Base-by-base conservation (phyloP, 2,797 vertebrate species). In the Pipistrellus kuhlii region DNA sequence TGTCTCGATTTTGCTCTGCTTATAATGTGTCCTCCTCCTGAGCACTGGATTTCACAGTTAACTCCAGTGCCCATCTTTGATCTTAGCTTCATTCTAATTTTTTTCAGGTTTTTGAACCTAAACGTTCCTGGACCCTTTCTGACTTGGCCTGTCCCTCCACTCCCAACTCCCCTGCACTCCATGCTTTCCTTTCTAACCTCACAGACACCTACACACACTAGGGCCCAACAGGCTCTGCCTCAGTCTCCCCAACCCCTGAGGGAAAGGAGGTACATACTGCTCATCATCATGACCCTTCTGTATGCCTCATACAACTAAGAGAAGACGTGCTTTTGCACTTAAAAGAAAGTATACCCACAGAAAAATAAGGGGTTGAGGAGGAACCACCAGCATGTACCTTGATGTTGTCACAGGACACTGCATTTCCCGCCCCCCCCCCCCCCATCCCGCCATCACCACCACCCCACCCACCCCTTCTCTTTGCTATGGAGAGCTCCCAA, bases 191-290 rank as follows among this genome's bases (percentile, higher is more conserved):
- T 76, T 91, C 87, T 85, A 69, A 82, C 27, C 32, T 86, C 27
- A 69, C 11, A 83, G 75, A 57, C 41, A 38, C 8, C 17, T 8
- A 14, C 5, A 32, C 21, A 23, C 1, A 8, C 27, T 10, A 66
- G 35, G 46, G 9, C 20, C 27, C 30, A 27, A 1, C 3, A 62
- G 13, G 12, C 23, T 82, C 66, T 88, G 59, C 35, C 23, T 76
- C n/a, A 27, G 46, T 68, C 30, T 73, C 55, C 35, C 51, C 35
- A 21, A 64, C 21, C 20, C 27, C 27, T 46, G n/a, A 6, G 4
- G 3, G 3, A 18, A 0, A 2, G 25, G 0, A 0, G 9, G 0
- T 4, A 6, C 1, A 12, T 25, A 35, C 5, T 41, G 17, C 27
- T 41, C 59, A 57, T 88, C n/a, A 46, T 10, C 8, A 14, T 23